These are phyloP conservation scores for Catharus ustulatus DNA, from an alignment of 2,797 vertebrate species.

Conservation along the genomic window DNA sequence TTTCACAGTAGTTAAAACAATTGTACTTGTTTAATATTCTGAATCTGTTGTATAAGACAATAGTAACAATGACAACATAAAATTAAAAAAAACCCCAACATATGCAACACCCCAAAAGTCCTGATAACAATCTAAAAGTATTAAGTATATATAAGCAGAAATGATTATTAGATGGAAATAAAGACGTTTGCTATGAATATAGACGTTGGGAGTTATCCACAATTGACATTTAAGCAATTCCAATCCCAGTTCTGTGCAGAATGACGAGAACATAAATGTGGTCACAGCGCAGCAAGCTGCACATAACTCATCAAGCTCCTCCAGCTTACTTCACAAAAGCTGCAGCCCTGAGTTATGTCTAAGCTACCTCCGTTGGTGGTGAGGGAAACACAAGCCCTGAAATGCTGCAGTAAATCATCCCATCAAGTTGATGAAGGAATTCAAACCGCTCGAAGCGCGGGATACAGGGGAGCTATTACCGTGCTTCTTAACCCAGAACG, in stretches of 20 bases:
- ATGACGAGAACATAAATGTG: not conserved
- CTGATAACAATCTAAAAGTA: constrained; percentile 5
- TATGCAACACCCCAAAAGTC: not conserved
- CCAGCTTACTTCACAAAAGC: constrained; percentile 10
- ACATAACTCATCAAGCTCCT: not conserved
- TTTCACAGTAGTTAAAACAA: constrained; percentile 87
- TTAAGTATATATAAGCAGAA: not conserved
- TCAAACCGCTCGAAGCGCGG: constrained; percentile 54
- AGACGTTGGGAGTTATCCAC: not conserved
- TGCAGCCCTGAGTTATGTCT: not conserved
- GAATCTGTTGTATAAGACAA: constrained; percentile 72
- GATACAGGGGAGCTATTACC: constrained; percentile 66
- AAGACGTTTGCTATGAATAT: not conserved
- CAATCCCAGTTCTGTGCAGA: not conserved
- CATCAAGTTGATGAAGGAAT: constrained; percentile 73
- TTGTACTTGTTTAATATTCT: constrained; percentile 85
- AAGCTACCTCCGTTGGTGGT: not conserved
- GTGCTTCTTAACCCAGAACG: constrained; percentile 71
- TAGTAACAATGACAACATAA: constrained; percentile 51
- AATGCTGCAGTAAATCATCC: constrained; percentile 68
- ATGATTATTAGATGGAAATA: not conserved
- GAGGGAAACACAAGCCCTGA: constrained; percentile 25
- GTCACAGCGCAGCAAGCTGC: not conserved
- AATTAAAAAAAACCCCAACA: not conserved
- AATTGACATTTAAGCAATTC: not conserved